A percentile compares a stretch with the other conserved stretches of the same genome.
phyloP scores from a whole-genome alignment of 2,797 vertebrate genomes.

The Phrynocephalus forsythii region DNA sequence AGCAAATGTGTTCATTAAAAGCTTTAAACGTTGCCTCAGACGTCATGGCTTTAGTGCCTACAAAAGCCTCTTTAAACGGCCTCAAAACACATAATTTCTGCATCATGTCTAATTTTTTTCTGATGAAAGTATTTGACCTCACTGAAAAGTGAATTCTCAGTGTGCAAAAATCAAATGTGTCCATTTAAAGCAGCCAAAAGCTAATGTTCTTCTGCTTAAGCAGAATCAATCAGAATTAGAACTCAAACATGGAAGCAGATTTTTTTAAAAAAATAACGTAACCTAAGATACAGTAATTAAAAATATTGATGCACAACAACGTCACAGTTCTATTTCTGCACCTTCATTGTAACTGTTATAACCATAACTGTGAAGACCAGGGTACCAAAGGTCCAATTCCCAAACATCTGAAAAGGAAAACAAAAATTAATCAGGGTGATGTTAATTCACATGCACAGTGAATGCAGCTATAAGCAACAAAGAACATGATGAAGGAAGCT shows the following conservation, averaged over 20 bases:
- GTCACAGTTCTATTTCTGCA: slow-evolving; percentile 63
- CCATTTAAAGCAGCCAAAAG: not conserved
- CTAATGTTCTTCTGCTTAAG: not conserved
- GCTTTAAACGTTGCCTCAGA: not conserved
- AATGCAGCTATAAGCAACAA: slow-evolving; percentile 16
- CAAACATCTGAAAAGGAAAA: slow-evolving; percentile 89
- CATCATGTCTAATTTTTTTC: not conserved
- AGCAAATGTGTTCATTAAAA: too few species aligned
- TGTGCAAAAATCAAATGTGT: not conserved
- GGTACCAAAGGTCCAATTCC: slow-evolving; percentile 98
- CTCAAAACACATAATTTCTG: not conserved
- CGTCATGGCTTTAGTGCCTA: not conserved
- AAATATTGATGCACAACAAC: not conserved
- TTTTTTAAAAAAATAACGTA: not conserved
- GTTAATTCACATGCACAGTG: not conserved
- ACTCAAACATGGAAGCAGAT: not conserved
- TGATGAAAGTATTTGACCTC: not conserved
- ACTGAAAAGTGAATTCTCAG: not conserved
- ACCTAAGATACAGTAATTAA: not conserved
- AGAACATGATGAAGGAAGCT: slow-evolving; percentile 36
- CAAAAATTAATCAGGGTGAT: slow-evolving; percentile 46
- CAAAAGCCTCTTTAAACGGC: not conserved
- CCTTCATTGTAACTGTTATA: slow-evolving; percentile 97
- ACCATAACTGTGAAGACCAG: slow-evolving; percentile 98
- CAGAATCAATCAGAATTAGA: not conserved